phyloP scores from a whole-genome alignment of 2,888 invertebrate genomes.

The Eubasilissa splendida region DNA sequence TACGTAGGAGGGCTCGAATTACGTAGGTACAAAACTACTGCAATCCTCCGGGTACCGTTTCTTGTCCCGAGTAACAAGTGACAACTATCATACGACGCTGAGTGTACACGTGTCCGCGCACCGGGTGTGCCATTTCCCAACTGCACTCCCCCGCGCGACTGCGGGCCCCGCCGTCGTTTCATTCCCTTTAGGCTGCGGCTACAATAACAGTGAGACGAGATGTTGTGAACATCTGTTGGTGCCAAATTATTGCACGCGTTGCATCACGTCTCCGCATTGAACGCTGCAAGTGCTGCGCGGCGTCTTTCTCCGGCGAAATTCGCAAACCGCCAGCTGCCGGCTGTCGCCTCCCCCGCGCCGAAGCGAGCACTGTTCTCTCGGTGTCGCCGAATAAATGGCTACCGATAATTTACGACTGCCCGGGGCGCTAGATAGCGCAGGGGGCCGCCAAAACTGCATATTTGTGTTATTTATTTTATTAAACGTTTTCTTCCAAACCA shows the following conservation, averaged over 20 bases:
- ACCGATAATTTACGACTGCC: not conserved
- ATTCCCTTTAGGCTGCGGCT: conserved; percentile 4
- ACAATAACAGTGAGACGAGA: conserved; percentile 2
- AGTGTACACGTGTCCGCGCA: not conserved
- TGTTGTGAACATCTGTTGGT: conserved; percentile 35
- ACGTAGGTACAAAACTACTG: too few species aligned
- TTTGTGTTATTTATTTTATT: too few species aligned
- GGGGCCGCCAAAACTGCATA: too few species aligned
- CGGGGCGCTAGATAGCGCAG: too few species aligned
- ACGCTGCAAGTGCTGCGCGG: not conserved
- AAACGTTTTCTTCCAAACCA: too few species aligned
- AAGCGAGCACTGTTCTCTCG: not conserved
- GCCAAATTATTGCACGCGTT: conserved; percentile 24
- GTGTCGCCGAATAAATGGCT: not conserved
- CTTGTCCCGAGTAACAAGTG: too few species aligned
- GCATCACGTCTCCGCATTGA: conserved; percentile 15
- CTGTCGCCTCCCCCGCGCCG: not conserved
- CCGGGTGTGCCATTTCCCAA: not conserved
- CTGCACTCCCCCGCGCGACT: conserved; percentile 11
- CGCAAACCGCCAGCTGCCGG: not conserved
- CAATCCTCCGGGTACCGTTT: too few species aligned
- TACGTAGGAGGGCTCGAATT: too few species aligned
- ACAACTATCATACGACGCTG: not conserved
- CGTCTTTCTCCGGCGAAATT: conserved; percentile 3
- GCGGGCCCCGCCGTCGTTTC: not conserved